Evolutionary conservation across 2,888 invertebrate genomes (phyloP).

Genomic region (Leptopilina drosophilae): DNA sequence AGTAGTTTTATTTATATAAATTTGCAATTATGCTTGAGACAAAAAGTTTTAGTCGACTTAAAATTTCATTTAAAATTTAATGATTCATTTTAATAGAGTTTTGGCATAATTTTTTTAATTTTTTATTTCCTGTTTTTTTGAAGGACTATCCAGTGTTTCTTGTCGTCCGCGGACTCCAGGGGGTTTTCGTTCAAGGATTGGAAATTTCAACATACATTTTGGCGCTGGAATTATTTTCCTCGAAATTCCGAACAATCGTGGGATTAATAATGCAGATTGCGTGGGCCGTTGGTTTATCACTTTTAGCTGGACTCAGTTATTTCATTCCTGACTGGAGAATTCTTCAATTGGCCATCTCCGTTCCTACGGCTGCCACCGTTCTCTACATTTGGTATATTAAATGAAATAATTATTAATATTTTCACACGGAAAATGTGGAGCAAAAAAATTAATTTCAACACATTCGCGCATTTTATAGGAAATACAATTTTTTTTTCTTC

Average conservation of each 20-base stretch:
- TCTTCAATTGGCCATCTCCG: slow-evolving; percentile 78
- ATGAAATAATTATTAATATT: neutral
- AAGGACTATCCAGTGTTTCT: slow-evolving; percentile 73
- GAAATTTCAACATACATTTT: slow-evolving; percentile 78
- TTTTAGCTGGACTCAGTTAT: slow-evolving; percentile 76
- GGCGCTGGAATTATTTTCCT: slow-evolving; percentile 78
- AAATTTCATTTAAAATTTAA: no score
- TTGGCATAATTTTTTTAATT: no score
- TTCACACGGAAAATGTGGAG: no score
- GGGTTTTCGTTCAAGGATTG: slow-evolving; percentile 77
- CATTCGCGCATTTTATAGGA: neutral
- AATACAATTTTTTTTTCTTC: no score
- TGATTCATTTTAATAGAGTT: no score
- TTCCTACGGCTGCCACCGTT: slow-evolving; percentile 77
- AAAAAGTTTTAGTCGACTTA: no score
- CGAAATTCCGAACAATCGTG: slow-evolving; percentile 76
- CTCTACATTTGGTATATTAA: slow-evolving; percentile 73
- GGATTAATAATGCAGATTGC: slow-evolving; percentile 77
- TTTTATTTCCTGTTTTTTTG: neutral
- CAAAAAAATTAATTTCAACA: neutral
- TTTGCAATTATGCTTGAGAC: no score
- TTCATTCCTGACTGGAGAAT: slow-evolving; percentile 78
- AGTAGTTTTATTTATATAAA: no score
- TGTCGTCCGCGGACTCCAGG: slow-evolving; percentile 75
- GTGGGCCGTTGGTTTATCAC: slow-evolving; percentile 77